These are phyloP conservation scores for Elanus axillaris DNA, from an alignment of 2,113 vertebrate genomes.

Conservation along the genomic window DNA sequence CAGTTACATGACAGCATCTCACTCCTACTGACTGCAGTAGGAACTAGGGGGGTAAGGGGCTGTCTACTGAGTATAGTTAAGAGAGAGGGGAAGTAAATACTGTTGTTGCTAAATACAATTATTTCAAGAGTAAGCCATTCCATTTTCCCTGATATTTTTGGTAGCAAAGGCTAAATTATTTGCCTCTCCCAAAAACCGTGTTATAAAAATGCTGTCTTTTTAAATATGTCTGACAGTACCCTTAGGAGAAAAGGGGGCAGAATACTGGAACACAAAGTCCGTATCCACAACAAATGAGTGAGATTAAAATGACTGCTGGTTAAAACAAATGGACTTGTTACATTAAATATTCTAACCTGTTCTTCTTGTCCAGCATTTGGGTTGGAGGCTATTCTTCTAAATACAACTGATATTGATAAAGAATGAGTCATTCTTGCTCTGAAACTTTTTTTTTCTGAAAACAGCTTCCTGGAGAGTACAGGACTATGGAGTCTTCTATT, in stretches of 20 bases:
- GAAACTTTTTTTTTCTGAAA: neutral
- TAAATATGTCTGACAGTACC: neutral
- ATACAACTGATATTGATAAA: neutral
- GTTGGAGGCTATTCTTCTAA: neutral
- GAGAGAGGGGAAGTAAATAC: neutral
- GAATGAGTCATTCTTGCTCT: slow-evolving; percentile 12
- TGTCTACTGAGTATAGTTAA: neutral
- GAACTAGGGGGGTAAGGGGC: neutral
- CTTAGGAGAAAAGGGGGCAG: neutral
- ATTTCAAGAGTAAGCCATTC: neutral
- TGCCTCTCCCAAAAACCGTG: neutral
- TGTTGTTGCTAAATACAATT: neutral
- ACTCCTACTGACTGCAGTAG: accelerated
- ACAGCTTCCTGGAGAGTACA: neutral
- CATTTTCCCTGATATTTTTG: neutral
- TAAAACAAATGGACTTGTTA: neutral
- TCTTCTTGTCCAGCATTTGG: neutral
- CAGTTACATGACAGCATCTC: neutral
- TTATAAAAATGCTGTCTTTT: neutral
- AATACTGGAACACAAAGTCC: neutral
- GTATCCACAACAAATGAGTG: neutral
- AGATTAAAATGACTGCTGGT: neutral
- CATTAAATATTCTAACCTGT: neutral
- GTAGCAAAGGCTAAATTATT: neutral
- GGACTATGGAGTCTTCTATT: neutral